These are phyloP conservation scores for Drosophila ogumai DNA, from an alignment of 1,140 invertebrate genomes.

Conservation along the genomic window DNA sequence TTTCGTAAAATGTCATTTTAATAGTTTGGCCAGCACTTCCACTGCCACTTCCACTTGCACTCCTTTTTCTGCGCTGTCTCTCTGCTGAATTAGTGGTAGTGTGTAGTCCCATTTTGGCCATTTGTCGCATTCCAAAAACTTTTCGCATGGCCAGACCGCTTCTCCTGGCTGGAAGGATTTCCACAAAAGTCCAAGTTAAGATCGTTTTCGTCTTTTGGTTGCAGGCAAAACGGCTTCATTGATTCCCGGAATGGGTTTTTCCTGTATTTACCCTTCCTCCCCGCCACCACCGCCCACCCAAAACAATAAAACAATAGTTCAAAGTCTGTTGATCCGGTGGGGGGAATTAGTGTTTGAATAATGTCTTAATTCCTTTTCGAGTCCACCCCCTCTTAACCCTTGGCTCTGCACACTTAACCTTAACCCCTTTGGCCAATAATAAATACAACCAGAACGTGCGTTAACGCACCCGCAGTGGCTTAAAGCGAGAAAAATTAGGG, in stretches of 20 bases:
- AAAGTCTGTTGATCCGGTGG: constrained; percentile 27
- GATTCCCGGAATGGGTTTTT: constrained; percentile 23
- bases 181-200: constrained; percentile 7
- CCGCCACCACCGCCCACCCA: neutral
- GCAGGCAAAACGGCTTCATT: constrained; percentile 22
- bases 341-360: constrained; percentile 41
- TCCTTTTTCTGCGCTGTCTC: neutral
- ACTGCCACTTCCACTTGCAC: constrained; percentile 1
- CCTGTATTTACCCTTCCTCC: neutral
- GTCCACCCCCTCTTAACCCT: neutral
- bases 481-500: constrained; percentile 33
- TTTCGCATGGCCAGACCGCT: constrained; percentile 13
- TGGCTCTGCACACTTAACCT: neutral
- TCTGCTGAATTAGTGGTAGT: neutral
- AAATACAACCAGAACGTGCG: constrained; percentile 24
- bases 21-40: constrained; percentile 24
- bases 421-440: constrained; percentile 3
- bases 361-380: constrained; percentile 13
- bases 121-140: constrained; percentile 45
- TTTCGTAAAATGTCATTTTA: constrained; percentile 38
- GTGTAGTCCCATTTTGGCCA: constrained; percentile 32
- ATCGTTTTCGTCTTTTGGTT: neutral
- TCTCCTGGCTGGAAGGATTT: constrained; percentile 2
- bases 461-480: constrained; percentile 18
- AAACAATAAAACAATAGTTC: constrained; percentile 16